Evolutionary conservation across 2,888 invertebrate genomes (phyloP), one percentile per base, ranked within the genome.

Genomic region (Orthonychiurus folsomi): DNA sequence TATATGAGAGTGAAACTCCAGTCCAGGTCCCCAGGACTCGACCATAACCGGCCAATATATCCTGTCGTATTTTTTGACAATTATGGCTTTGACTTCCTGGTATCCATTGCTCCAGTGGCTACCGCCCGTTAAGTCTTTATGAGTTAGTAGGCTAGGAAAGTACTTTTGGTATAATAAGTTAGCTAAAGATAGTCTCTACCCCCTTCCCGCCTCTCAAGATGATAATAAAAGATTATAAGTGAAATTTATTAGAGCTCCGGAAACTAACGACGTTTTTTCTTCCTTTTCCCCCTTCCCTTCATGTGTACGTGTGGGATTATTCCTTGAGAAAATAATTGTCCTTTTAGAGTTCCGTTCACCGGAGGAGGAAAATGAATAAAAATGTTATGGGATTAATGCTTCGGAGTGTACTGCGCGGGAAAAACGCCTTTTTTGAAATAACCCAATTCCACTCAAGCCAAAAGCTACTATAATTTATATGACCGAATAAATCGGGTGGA

Each of bases 31-130:
- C 37, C 37, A 37, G 9, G 37, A 5, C 15, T 5, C 37, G 9
- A 15, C 5, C 37, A 37, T 37, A 37, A 37, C 5, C 5, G 37
- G 15, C 37, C 37, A 37, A 37, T 37, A 37, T 37, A 37, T 37
- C 37, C 37, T 37, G 37, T 37, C 37, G 37, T 37, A 37, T 37
- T 37, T 37, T 37, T 37, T 37, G 37, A 37, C 37, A 37, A 37
- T 37, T 37, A 37, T 37, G 37, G 37, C 37, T 37, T 37, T 37
- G 37, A 37, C 37, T 37, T 37, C 37, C 37, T 37, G 9, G 37
- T 37, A 37, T 37, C 9, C 9, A 15, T 37, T 37, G 5, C 15
- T 37, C 37, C 37, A 37, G 15, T 5, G 37, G 37, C n/a, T 5
- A 37, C 37, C 37, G 37, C 15, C 9, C 15, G 5, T 37, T 9